Evolutionary conservation across 1,140 invertebrate genomes (phyloP), one percentile per base, ranked within the genome.

Genomic region (Drosophila ironensis): DNA sequence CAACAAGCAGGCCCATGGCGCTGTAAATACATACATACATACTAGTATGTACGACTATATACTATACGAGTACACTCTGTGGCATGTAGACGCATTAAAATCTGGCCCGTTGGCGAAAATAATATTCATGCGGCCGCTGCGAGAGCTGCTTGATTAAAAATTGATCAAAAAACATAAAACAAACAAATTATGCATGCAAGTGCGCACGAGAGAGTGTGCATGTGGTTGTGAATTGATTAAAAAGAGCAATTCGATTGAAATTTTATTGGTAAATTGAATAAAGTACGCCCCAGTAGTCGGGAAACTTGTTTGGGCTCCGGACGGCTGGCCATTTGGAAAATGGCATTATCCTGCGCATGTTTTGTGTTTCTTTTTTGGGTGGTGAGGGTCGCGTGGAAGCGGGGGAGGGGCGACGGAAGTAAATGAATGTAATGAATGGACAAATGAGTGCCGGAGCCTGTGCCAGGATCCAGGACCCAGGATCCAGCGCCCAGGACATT

Each of bases 221-320:
- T 68, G 72, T 60, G 68, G 56, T 69, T 44, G 78, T 51, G 86
- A 86, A 88, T 88, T 88, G 86, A 88, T 88, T 88, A 88, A 88
- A 88, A 88, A 84, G 78, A 86, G 74, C 70, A 84, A 77, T 72
- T 77, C 86, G 86, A 88, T 88, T 88, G 87, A 81, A 88, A 88
- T 77, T 88, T 88, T 88, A 88, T 88, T 88, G 86, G 86, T 81
- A 88, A 88, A 88, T 88, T 88, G 86, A 88, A 88, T 88, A 84
- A 88, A 78, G 72, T 77, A 71, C 68, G 72, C 72, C 50, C 45
- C 25, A 35, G 24, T 11, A 22, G 52, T 42, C 30, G 12, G 37
- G 25, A 44, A 70, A 70, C 66, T 66, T 69, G 40, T 70, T 70
- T 33, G n/a, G 28, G 30, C 11, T 12, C 30, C 4, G 5, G 11